phyloP scores from a whole-genome alignment of 1,140 invertebrate genomes.

The Heliothis virescens region DNA sequence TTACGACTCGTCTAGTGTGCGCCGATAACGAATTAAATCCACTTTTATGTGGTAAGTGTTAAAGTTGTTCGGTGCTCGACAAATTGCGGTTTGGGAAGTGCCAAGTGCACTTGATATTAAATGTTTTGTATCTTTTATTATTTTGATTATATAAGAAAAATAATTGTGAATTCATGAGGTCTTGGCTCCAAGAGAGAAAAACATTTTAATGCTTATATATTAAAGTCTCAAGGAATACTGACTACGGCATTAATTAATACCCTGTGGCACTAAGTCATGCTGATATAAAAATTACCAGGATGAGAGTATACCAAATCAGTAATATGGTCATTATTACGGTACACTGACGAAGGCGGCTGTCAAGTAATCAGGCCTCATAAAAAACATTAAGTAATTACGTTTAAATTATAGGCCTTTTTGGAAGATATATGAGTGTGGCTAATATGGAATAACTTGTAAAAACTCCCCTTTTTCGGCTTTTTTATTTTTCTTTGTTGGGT shows the following conservation, averaged over 20 bases:
- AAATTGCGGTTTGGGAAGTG: slow-evolving; percentile 26
- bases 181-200: too few species aligned
- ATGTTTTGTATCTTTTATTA: not conserved
- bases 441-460: slow-evolving; percentile 5
- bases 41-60: slow-evolving; percentile 38
- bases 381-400: slow-evolving; percentile 41
- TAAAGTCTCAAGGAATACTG: too few species aligned
- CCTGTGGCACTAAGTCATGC: not conserved
- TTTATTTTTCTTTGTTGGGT: not conserved
- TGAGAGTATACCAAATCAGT: slow-evolving; percentile 23
- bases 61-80: slow-evolving; percentile 8
- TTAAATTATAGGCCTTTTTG: slow-evolving; percentile 34
- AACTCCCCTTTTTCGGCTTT: not conserved
- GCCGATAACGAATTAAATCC: slow-evolving; percentile 39
- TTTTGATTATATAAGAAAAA: too few species aligned
- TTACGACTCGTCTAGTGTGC: slow-evolving; percentile 32
- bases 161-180: too few species aligned
- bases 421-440: slow-evolving; percentile 21
- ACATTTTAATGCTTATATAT: too few species aligned
- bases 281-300: slow-evolving; percentile 5
- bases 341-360: slow-evolving; percentile 29
- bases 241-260: too few species aligned
- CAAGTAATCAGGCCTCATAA: slow-evolving; percentile 30
- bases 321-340: slow-evolving; percentile 42
- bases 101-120: not conserved